Base-by-base conservation (phyloP, 1,140 invertebrate species). In the Drosophila nikananu region DNA sequence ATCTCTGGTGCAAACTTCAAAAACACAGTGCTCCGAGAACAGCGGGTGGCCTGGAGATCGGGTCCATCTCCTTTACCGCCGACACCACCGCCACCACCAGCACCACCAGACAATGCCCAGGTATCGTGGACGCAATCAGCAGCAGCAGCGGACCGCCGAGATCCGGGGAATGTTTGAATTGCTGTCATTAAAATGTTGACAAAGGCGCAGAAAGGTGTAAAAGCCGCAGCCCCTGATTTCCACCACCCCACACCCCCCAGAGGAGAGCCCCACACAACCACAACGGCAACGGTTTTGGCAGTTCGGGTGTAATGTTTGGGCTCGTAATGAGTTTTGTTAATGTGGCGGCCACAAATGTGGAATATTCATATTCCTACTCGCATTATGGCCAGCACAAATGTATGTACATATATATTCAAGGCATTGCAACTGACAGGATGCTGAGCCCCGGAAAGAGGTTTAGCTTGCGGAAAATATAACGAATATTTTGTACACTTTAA, bases 171-270 rank as follows among this genome's bases (percentile, higher is more conserved):
- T 86, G 61, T 89, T 74, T 83, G 89, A 91, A 91, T 91, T 87
- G 87, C 89, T 87, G 87, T 91, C 87, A 91, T 91, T 91, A 91
- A 91, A 91, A 91, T 91, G 87, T 91, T 91, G 89, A 91, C 87
- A 91, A 91, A 91, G 78, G 83, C 80, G 83, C 87, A 73, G 76
- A 82, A 87, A 91, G 87, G 87, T 91, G 87, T 91, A 91, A 91
- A 77, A 81, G 52, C 68, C 81, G 62, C 75, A 76, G 75, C 37
- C 32, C 25, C 58, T 46, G 32, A 42, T 54, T 59, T 46, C 55
- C 57, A 51, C 46, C 10, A 7, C 10, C 19, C 42, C 27, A 23
- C 21, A 21, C 23, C 10, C 46, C 23, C 46, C 21, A 23, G 5
- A 21, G 4, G 8, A 15, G 15, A 10, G 1, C 8, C 46, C n/a